Evolutionary conservation across 2,113 vertebrate species (phyloP), one percentile per base, ranked within the genome.

Genomic region (Eptesicus fuscus): DNA sequence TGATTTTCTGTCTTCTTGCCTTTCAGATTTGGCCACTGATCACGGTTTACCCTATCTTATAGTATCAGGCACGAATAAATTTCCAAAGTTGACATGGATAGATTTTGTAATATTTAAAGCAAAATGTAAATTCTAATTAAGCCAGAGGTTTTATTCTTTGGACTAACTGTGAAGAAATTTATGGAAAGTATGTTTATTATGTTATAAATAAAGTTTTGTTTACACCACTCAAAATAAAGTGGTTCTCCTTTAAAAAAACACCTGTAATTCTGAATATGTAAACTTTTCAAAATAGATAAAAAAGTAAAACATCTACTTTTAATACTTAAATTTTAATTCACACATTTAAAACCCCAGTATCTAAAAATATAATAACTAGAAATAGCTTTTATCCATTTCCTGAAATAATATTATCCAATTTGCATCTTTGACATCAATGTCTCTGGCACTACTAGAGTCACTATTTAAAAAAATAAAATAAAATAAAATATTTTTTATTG

Each of bases 11-110:
- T 94, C 17, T 70, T 63, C 63, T 49, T 90, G 44, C 25, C 70
- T 96, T 96, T 90, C 92, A 95, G 84, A 80, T 93, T 30, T 90
- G 63, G 51, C 65, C 32, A 82, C 63, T 28, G 42, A 85, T 91
- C 77, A 40, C 51, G 18, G 16, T 71, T 88, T 74, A 83, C 70
- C 20, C 25, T 49, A 83, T 63, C 49, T 14, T 37, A 77, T 1
- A 67, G 16, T 77, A 53, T 84, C 65, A 49, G 40, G 47, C 37
- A 88, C 80, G 65, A 83, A 44, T 91, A 69, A 84, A 94, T 88
- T 69, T 11, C 22, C 42, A 90, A 79, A 49, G 32, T 12, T 56
- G 37, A 85, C 30, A n/a, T 10, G 32, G 28, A 91, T 84, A 23
- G 9, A 32, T 42, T 86, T 78, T 91, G 25, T 74, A 79, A 83